Base-by-base conservation (phyloP, 2,113 vertebrate species). In the Ceuthmochares aereus region DNA sequence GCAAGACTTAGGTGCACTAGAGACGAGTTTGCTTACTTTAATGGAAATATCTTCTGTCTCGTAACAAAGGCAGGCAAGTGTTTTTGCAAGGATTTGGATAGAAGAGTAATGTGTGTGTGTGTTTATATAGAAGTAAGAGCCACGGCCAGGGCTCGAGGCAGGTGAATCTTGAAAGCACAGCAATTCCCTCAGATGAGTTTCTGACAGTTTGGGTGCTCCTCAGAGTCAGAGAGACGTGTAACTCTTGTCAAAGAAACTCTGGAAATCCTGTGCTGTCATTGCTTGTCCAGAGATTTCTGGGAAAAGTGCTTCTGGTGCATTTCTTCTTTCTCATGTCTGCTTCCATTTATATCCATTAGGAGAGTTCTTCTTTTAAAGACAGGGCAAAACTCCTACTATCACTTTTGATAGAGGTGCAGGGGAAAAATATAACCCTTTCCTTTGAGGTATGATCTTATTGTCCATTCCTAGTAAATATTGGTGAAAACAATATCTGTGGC, bases 61-160 rank as follows among this genome's bases (percentile, higher is more conserved):
- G 74, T 78, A 89, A 83, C 81, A 76, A 91, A 94, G 66, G 72
- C 8, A 1, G 73, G 76, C 84, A 49, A 94, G 85, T 81, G 88
- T 80, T 97, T 97, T 85, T 91, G 94, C 92, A 92, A 92, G 93
- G 93, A 93, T 97, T 97, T 95, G 75, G 69, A 92, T 96, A 86
- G 93, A 92, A 85, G 81, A 83, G 42, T 23, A 8, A 83, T 43
- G 59, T 56, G 43, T 75, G 43, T 72, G 36, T 67, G 55, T 84
- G 69, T 92, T 89, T 92, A 32, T 47, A 37, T 16, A 74, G 73
- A 59, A 86, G 66, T 59, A 40, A 86, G 63, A 92, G 73, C 26
- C 36, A 17, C 60, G 45, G 83, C 52, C 60, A 52, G 56, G 68
- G 49, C 73, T 92, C 1, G 1, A 17, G 56, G 66, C 26, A 36